These are phyloP conservation scores for Kryptopterus vitreolus DNA, from an alignment of 2,797 vertebrate genomes.

Conservation along the genomic window DNA sequence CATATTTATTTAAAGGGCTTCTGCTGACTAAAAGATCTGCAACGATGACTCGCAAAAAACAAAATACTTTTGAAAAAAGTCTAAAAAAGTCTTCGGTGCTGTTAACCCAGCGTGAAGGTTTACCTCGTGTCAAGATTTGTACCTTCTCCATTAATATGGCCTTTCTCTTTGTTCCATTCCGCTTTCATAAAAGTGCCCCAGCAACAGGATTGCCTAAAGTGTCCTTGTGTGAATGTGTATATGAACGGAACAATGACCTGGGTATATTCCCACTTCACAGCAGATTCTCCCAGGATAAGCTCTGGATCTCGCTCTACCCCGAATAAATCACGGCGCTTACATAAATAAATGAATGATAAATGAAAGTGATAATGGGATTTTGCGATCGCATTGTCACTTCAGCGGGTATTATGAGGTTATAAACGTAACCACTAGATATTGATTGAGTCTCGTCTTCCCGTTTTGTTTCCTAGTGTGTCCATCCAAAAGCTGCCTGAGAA, in stretches of 20 bases:
- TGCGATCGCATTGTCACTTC: too few species aligned
- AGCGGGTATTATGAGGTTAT: neutral
- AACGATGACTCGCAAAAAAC: slow-evolving; percentile 1
- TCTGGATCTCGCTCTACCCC: neutral
- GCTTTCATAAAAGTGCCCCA: neutral
- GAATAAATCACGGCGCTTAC: neutral
- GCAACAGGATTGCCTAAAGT: neutral
- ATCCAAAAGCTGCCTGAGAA: slow-evolving; percentile 83
- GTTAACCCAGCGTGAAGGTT: too few species aligned
- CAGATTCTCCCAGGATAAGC: neutral
- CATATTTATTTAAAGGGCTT: slow-evolving; percentile 4
- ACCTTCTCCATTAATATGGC: neutral
- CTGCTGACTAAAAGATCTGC: neutral
- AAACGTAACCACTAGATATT: neutral
- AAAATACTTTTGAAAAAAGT: slow-evolving; percentile 3
- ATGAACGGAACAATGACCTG: neutral
- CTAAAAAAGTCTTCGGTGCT: too few species aligned
- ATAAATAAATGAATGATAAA: neutral
- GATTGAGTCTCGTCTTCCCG: slow-evolving; percentile 39
- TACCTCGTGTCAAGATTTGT: neutral
- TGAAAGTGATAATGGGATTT: too few species aligned
- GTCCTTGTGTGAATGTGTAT: neutral
- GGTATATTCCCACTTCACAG: neutral
- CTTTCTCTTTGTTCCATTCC: neutral
- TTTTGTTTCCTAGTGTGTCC: slow-evolving; percentile 78